These are phyloP conservation scores for Meiosimyza platycephala DNA, from an alignment of 2,888 invertebrate genomes.

Conservation along the genomic window DNA sequence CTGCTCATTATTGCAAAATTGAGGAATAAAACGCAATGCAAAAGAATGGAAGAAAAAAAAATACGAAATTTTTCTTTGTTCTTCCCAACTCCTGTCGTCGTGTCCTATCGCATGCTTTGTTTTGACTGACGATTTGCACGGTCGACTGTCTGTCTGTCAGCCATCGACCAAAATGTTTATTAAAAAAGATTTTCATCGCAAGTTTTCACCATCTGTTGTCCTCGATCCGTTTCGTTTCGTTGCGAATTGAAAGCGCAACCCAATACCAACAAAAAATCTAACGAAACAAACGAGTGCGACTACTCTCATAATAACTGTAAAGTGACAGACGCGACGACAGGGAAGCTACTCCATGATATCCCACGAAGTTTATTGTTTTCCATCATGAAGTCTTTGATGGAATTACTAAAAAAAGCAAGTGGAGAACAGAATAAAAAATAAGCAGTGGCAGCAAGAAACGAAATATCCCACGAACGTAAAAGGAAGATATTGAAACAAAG, in stretches of 20 bases:
- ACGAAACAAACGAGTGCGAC: slow-evolving; percentile 32
- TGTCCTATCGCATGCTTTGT: not conserved
- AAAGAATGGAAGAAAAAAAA: not conserved
- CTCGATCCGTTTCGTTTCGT: slow-evolving; percentile 28
- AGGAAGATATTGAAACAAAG: not conserved
- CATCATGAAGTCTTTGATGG: slow-evolving; percentile 40
- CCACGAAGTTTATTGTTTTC: slow-evolving; percentile 42
- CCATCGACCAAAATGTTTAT: slow-evolving; percentile 37
- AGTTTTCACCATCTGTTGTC: slow-evolving; percentile 43
- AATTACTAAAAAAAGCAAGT: slow-evolving; percentile 28
- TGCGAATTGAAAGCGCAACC: slow-evolving; percentile 15
- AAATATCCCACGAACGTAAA: slow-evolving; percentile 13
- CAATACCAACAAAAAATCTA: slow-evolving; percentile 22
- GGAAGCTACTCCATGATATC: slow-evolving; percentile 24
- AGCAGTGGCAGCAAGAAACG: slow-evolving; percentile 18
- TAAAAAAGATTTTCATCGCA: slow-evolving; percentile 39
- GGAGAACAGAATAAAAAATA: slow-evolving; percentile 12
- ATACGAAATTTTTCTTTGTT: slow-evolving; percentile 12
- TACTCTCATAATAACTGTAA: not conserved
- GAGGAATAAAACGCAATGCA: not conserved
- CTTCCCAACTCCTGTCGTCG: not conserved
- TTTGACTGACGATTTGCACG: not conserved
- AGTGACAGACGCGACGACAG: slow-evolving; percentile 27
- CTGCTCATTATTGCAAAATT: slow-evolving; percentile 24
- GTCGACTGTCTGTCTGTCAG: not conserved